Percentiles rank a stretch among this genome's conserved stretches.
Conservation (phyloP, 30 jellyfish, hydroid and myxozoan species). For the Chrysaora quinquecirrha region DNA sequence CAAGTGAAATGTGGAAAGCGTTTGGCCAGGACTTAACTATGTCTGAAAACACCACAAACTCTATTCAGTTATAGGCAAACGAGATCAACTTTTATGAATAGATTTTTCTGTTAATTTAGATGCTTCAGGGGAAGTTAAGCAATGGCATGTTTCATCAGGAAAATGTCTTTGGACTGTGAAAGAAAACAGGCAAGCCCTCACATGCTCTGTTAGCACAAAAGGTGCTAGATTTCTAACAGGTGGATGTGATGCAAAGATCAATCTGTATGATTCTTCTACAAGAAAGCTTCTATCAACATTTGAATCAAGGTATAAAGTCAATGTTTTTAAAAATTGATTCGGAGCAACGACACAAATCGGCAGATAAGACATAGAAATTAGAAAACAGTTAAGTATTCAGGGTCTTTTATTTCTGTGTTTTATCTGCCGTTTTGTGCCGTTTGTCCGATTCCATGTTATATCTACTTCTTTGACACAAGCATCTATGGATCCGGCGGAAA, state of each 20-base stretch:
- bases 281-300: constrained; percentile 42
- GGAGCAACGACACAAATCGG: neutral
- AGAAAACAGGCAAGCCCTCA: constrained; percentile 73
- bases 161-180: constrained; percentile 62
- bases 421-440: too few relatives aligned
- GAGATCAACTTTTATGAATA: too few relatives aligned
- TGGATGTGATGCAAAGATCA: constrained; percentile 86
- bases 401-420: too few relatives aligned
- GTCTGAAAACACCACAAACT: too few relatives aligned
- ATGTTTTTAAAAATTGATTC: neutral
- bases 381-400: too few relatives aligned
- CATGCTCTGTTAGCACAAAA: constrained; percentile 59
- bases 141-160: constrained; percentile 95
- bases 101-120: constrained; percentile 55
- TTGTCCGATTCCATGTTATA: too few relatives aligned
- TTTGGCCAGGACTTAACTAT: too few relatives aligned
- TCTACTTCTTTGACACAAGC: too few relatives aligned
- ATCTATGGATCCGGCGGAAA: too few relatives aligned
- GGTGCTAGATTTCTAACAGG: constrained; percentile 65
- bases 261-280: constrained; percentile 74
- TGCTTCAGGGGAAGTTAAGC: constrained; percentile 94
- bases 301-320: constrained; percentile 90
- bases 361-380: too few relatives aligned
- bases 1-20: too few relatives aligned
- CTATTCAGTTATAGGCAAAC: too few relatives aligned